These are phyloP conservation scores for Cistogaster globosa DNA, from an alignment of 2,888 invertebrate species.

Conservation along the genomic window DNA sequence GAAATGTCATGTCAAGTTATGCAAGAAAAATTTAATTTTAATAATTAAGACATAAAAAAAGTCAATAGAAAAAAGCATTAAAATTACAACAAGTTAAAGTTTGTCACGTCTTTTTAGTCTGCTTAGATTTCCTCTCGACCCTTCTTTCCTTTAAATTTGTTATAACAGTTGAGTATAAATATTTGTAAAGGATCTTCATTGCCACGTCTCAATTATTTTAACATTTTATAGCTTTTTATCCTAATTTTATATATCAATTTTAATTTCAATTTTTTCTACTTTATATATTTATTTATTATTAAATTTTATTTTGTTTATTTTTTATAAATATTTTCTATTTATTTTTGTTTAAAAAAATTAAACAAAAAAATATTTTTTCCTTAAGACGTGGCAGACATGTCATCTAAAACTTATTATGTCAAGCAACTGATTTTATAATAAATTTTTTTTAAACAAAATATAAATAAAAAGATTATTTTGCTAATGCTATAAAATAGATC, in stretches of 20 bases:
- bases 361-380: too few species aligned
- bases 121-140: background rate
- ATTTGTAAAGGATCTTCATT: background rate
- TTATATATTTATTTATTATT: background rate
- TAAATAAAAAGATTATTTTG: background rate
- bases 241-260: background rate
- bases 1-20: too few species aligned
- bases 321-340: too few species aligned
- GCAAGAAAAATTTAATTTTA: too few species aligned
- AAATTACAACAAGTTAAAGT: too few species aligned
- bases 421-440: background rate
- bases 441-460: background rate
- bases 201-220: slow-evolving; percentile 29
- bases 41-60: too few species aligned
- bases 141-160: background rate
- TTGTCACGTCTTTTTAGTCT: slow-evolving; percentile 8
- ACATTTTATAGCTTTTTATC: slow-evolving; percentile 28
- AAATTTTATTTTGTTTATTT: background rate
- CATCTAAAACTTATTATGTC: background rate
- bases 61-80: too few species aligned
- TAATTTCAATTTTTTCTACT: background rate
- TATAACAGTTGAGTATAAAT: background rate
- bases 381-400: background rate
- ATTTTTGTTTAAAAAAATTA: too few species aligned
- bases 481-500: too few species aligned